Evolutionary conservation across 2,797 vertebrate species (phyloP), one percentile per base, ranked within the genome.

Genomic region (Luscinia luscinia): DNA sequence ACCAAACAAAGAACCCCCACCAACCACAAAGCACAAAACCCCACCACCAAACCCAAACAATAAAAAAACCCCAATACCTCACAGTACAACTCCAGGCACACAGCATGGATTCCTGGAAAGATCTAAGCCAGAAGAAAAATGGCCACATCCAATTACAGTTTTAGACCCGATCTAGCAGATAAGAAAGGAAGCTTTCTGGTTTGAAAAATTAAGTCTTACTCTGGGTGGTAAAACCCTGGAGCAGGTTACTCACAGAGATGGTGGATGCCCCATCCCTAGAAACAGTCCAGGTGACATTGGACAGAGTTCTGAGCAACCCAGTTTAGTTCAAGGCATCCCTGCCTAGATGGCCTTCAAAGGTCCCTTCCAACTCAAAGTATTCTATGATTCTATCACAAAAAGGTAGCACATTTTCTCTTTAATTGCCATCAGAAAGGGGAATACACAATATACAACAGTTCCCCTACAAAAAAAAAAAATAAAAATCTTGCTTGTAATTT

Each of bases 1-100:
- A 38, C 1, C 4, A 54, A 61, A 2, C 9, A 41, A 27, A 61
- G n/a, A 74, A 6, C 0, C 4, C 3, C 8, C 27, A 28, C 5
- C 13, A 30, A 4, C 9, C 28, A 11, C 7, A 20, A 61, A 24
- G 55, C 32, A 40, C 11, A 70, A 51, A 43, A 61, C 1, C 9
- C 28, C 9, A 40, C 6, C 7, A 38, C 9, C 41, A 91, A 84
- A 67, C 4, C 26, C 8, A 21, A 77, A 49, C 11, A 79, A 32
- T 3, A 61, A 52, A 7, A 49, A 26, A 36, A 38, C 0, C 12
- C 2, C 17, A 82, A 38, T 20, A 67, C 9, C 8, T 61, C 51
- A 59, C 21, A 84, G 54, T 41, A 41, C 30, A 83, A 21, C 19
- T 70, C 19, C 28, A 83, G 23, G 11, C 36, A 26, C 46, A 27